phyloP scores from a whole-genome alignment of 2,113 vertebrate species.

The Calidris pygmaea region DNA sequence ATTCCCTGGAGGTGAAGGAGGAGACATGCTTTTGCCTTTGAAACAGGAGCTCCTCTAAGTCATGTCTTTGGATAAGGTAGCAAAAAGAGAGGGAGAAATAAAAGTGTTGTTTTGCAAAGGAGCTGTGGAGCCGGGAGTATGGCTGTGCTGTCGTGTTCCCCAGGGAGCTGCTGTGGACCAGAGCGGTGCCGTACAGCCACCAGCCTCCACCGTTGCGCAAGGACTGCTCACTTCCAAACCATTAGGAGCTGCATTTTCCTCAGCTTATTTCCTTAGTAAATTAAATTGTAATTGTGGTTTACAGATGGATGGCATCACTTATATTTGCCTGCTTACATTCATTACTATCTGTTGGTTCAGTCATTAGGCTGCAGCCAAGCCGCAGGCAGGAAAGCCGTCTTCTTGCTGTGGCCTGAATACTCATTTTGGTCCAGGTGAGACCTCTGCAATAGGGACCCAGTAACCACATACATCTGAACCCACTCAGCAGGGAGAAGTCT shows the following conservation, averaged over 20 bases:
- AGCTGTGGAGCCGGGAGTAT: background rate
- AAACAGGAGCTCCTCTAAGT: background rate
- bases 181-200: accelerated
- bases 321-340: background rate
- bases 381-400: background rate
- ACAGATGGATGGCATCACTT: background rate
- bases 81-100: background rate
- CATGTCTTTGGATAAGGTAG: background rate
- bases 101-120: background rate
- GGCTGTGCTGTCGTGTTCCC: accelerated
- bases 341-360: background rate
- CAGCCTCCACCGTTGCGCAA: accelerated
- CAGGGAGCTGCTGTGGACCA: background rate
- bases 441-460: background rate
- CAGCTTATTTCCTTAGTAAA: background rate
- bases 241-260: background rate
- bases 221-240: background rate
- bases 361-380: background rate
- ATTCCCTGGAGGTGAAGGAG: background rate
- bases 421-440: background rate
- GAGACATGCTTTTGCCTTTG: too few species aligned
- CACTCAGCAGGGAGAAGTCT: background rate
- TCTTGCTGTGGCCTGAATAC: background rate
- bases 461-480: background rate
- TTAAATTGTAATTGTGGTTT: background rate